Conservation (phyloP, 2,888 invertebrate genomes). For the Matsumyia berberina region DNA sequence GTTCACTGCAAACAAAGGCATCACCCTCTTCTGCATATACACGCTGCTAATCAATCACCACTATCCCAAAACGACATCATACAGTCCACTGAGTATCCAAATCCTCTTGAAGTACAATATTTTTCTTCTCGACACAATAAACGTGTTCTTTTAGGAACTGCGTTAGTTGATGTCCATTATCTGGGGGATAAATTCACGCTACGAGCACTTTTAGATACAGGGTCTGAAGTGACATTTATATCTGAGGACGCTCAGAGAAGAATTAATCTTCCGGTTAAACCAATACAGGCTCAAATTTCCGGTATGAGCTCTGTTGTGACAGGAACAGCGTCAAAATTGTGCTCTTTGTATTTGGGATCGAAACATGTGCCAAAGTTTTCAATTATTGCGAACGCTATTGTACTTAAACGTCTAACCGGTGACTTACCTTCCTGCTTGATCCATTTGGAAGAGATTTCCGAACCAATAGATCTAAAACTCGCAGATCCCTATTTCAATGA, state of each 20-base stretch:
- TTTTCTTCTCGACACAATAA: too few species aligned
- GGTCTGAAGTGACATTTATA: slow-evolving; percentile 16
- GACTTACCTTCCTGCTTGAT: slow-evolving; percentile 6
- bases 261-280: slow-evolving; percentile 12
- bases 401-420: slow-evolving; percentile 11
- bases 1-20: slow-evolving; percentile 18
- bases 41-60: too few species aligned
- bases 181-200: neutral
- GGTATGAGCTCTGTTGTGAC: slow-evolving; percentile 15
- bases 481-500: slow-evolving; percentile 30
- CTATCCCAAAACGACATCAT: too few species aligned
- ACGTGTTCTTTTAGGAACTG: too few species aligned
- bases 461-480: neutral
- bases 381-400: slow-evolving; percentile 10
- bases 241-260: slow-evolving; percentile 24
- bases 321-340: slow-evolving; percentile 1
- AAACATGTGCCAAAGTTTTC: slow-evolving; percentile 9
- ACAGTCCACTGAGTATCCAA: too few species aligned
- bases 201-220: slow-evolving; percentile 12
- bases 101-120: too few species aligned
- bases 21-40: slow-evolving; percentile 25
- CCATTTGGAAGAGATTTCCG: neutral
- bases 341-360: neutral
- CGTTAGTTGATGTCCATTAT: neutral
- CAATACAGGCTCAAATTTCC: slow-evolving; percentile 12